phyloP scores from a whole-genome alignment of 2,888 invertebrate species.

The Polydrusus pterygomalis region DNA sequence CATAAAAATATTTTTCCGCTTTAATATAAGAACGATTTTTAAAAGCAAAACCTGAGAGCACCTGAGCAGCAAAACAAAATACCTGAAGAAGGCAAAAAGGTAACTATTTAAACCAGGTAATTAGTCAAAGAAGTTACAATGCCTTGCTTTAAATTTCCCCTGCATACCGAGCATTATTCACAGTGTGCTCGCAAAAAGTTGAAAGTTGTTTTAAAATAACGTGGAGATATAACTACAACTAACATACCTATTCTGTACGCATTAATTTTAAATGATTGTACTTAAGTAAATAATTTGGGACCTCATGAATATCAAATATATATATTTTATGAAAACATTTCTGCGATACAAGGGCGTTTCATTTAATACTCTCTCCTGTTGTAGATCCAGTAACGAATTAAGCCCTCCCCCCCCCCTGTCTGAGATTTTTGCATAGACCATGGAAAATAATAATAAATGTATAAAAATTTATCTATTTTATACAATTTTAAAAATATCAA shows the following conservation, averaged over 20 bases:
- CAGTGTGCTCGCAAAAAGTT: conserved; percentile 16
- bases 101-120: conserved; percentile 40
- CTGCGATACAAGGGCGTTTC: no score
- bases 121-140: conserved; percentile 48
- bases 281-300: background rate
- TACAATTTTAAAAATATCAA: no score
- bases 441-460: no score
- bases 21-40: conserved; percentile 11
- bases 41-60: conserved; percentile 18
- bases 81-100: conserved; percentile 34
- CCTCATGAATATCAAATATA: background rate
- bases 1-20: conserved; percentile 9
- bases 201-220: conserved; percentile 18
- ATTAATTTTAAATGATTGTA: background rate
- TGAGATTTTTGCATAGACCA: no score
- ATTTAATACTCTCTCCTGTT: no score
- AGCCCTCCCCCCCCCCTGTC: no score
- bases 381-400: no score
- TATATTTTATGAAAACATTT: no score
- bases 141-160: conserved; percentile 41
- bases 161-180: conserved; percentile 23
- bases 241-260: background rate
- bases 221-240: background rate
- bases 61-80: conserved; percentile 29
- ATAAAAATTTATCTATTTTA: no score